Evolutionary conservation across 2,888 invertebrate genomes (phyloP).

Genomic region (Arrhopalites spinosus): DNA sequence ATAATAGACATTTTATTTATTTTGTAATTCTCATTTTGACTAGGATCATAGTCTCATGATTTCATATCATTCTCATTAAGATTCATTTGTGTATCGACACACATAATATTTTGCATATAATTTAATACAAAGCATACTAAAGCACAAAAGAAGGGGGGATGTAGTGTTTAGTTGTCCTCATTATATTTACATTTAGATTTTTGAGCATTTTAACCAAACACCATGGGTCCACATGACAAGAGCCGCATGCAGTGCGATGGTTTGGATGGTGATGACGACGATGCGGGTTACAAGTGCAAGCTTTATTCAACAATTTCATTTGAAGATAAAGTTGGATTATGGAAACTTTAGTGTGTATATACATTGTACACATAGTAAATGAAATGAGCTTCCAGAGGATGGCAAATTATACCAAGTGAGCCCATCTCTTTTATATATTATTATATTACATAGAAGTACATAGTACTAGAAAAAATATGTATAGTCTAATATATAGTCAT

Average conservation of each 20-base stretch:
- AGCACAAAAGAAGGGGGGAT: no score
- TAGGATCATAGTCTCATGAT: neutral
- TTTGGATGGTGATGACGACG: neutral
- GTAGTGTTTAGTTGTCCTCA: neutral
- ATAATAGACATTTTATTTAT: neutral
- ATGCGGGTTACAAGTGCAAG: neutral
- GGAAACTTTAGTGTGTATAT: no score
- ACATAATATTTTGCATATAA: no score
- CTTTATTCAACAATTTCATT: neutral
- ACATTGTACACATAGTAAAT: no score
- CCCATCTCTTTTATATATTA: no score
- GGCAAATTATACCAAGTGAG: no score
- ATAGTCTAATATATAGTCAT: no score
- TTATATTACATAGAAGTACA: no score
- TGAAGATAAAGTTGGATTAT: slow-evolving; percentile 19
- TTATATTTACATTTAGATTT: neutral
- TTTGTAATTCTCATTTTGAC: neutral
- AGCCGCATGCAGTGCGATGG: neutral
- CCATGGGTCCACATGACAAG: no score
- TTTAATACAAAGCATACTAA: no score
- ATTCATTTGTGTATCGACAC: neutral
- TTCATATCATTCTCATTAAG: neutral
- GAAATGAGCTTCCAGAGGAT: no score
- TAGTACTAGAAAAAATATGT: no score
- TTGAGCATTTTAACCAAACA: neutral